A percentile compares a stretch with the other conserved stretches of the same genome.
Evolutionary conservation across 23 tunicate species (phyloP).

Genomic region (Corella eumyota): DNA sequence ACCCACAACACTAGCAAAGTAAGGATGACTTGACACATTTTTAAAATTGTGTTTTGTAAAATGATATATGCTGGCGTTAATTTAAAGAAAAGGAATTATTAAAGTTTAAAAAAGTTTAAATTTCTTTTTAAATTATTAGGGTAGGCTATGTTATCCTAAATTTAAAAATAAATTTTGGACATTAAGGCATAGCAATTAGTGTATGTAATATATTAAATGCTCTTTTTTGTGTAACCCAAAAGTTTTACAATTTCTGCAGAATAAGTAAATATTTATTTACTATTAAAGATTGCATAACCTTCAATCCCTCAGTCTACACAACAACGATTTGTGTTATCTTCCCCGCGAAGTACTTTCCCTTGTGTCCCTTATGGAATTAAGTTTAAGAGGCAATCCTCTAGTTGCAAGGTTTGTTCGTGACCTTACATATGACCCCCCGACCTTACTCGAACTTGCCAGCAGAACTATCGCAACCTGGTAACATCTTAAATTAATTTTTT

Average conservation of each 20-base stretch:
- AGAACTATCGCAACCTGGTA: slow-evolving; percentile 13
- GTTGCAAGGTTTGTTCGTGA: slow-evolving; percentile 50
- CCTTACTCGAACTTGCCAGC: slow-evolving; percentile 47
- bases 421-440: slow-evolving; percentile 41
- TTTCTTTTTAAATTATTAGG: too few species aligned
- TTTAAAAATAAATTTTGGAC: too few species aligned
- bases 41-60: too few species aligned
- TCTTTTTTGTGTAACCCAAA: background rate
- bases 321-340: slow-evolving; percentile 28
- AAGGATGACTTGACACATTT: background rate
- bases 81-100: too few species aligned
- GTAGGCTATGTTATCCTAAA: too few species aligned
- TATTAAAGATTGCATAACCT: slow-evolving; percentile 21
- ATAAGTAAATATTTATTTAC: background rate
- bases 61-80: too few species aligned
- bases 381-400: slow-evolving; percentile 52
- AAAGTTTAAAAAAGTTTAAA: too few species aligned
- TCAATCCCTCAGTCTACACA: slow-evolving; percentile 38
- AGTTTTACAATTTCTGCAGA: background rate
- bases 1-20: slow-evolving; percentile 24
- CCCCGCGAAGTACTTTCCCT: slow-evolving; percentile 39
- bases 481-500: too few species aligned
- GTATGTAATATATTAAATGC: too few species aligned
- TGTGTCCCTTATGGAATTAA: slow-evolving; percentile 40
- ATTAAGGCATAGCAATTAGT: too few species aligned